Conservation (phyloP, 2,888 invertebrate genomes). For the Xylota sylvarum region DNA sequence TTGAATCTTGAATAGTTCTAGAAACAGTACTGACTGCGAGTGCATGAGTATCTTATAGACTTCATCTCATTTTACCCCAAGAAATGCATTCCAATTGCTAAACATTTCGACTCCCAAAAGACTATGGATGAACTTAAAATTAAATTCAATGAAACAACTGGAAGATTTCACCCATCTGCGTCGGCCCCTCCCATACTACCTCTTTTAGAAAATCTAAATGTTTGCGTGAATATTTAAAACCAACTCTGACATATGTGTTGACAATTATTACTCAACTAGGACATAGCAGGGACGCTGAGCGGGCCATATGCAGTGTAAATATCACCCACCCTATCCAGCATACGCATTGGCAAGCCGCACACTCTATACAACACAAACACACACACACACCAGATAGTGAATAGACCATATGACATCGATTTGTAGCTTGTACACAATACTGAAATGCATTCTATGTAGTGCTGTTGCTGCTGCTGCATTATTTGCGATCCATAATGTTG, state of each 20-base stretch:
- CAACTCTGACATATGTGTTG: conserved; percentile 73
- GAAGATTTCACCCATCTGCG: background rate
- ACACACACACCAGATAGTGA: conserved; percentile 15
- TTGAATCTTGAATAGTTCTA: no score
- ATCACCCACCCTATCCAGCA: conserved; percentile 8
- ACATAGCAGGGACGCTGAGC: conserved; percentile 42
- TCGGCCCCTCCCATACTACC: background rate
- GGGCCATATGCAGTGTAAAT: conserved; percentile 42
- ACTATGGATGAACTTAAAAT: background rate
- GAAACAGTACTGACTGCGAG: no score
- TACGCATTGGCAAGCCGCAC: conserved; percentile 29
- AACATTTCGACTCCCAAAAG: no score
- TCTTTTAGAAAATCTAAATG: conserved; percentile 33
- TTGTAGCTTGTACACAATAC: conserved; percentile 48
- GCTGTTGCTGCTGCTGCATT: conserved; percentile 58
- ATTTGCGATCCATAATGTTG: conserved; percentile 76
- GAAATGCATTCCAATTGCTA: no score
- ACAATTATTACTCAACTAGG: conserved; percentile 74
- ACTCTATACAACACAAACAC: background rate
- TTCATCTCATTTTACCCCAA: no score
- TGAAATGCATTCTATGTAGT: conserved; percentile 49
- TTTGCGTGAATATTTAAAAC: conserved; percentile 74
- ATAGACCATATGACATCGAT: conserved; percentile 70
- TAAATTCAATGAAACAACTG: conserved; percentile 3
- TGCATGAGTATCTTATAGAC: no score